Conservation (phyloP, 1,140 invertebrate genomes). For the Drosophila arawakana region DNA sequence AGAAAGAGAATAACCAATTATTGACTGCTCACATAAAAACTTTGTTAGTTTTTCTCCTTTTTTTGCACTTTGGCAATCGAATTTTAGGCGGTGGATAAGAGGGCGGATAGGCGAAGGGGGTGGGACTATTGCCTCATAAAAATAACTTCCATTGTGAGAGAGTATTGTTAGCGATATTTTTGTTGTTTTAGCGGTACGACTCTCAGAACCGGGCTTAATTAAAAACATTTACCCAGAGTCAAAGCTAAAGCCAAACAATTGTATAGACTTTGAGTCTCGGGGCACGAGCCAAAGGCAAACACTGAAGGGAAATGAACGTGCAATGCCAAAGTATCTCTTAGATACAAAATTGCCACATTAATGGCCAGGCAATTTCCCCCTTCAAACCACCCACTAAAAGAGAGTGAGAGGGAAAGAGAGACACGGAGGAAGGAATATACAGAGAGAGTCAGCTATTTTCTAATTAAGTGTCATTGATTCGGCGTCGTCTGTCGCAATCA, state of each 20-base stretch:
- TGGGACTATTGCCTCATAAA: constrained; percentile 50
- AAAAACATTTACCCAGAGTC: constrained; percentile 57
- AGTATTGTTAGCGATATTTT: constrained; percentile 4
- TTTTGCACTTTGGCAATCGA: constrained; percentile 37
- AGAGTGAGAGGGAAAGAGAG: background rate
- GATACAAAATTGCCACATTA: constrained; percentile 58
- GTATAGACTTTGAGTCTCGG: constrained; percentile 5
- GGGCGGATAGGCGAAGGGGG: background rate
- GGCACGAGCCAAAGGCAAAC: constrained; percentile 53
- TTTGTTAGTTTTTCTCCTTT: constrained; percentile 22
- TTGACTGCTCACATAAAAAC: constrained; percentile 35
- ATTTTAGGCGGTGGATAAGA: background rate
- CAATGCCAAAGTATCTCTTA: constrained; percentile 34
- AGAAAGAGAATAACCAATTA: constrained; percentile 29
- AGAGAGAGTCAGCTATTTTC: constrained; percentile 55
- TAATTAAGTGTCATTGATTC: constrained; percentile 80
- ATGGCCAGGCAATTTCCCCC: background rate
- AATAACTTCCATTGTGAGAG: constrained; percentile 52
- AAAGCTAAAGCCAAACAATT: constrained; percentile 58
- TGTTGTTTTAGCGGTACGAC: background rate
- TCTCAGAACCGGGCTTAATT: constrained; percentile 57
- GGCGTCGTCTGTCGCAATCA: constrained; percentile 28
- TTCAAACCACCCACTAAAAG: background rate
- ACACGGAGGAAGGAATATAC: background rate
- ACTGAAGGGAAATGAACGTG: constrained; percentile 4